Base-by-base conservation (phyloP, 2,888 invertebrate genomes). In the Globia sparganii region DNA sequence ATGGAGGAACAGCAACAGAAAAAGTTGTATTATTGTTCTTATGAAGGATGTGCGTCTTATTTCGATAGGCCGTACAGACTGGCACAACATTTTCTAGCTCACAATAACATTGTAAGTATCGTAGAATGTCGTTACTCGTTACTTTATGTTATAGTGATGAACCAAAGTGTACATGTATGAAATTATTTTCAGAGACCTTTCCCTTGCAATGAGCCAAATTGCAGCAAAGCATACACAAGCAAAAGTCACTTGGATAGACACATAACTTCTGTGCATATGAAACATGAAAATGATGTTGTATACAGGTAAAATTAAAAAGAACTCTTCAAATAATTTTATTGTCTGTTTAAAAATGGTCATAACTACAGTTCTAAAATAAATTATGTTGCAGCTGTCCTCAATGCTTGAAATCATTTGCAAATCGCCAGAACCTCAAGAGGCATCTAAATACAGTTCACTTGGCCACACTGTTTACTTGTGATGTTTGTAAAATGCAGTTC, bases 231-330 rank as follows among this genome's bases (percentile, higher is more conserved):
- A 1, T 98, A 98, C 80, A 96, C 97, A 4, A 97, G 96, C 86
- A 94, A 97, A 76, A 97, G 97, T 18, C 97, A 97, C 89, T 92
- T 98, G 70, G 97, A 97, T 89, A 96, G 98, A 0, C 98, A 98
- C 86, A 88, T 96, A 66, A 94, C 95, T 66, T 96, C 91, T 71
- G 94, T 92, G 5, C 97, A 97, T 86, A 94, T 95, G 83, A 92
- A 93, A 66, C 84, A 85, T 62, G 90, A 90, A 78, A 89, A 85
- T 58, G 91, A 92, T 87, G 86, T 93, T 75, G 81, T 95, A 34
- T 93, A 93, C 87, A 94, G 94, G 96, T 96, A 91, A 82, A 69
- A 13, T 13, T 8, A 46, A 66, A 34, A 58, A n/a, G 28, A 56
- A 78, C 61, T 34, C 5, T 56, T 56, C 0, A 3, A 28, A 15